Base-by-base conservation (phyloP, 2,888 invertebrate genomes). In the Griposia aprilina region DNA sequence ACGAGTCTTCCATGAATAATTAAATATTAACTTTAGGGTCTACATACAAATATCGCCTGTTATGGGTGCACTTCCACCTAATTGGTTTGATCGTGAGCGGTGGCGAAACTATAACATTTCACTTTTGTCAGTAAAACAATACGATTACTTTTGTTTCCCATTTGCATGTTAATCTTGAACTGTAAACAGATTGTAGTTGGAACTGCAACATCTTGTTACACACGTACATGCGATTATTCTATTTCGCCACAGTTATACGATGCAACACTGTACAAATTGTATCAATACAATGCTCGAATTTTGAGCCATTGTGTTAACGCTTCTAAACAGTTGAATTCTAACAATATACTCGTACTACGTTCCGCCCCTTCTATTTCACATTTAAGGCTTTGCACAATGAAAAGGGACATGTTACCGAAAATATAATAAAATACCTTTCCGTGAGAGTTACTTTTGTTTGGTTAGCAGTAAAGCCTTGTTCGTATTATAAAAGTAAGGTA, bases 1-100 rank as follows among this genome's bases (percentile, higher is more conserved):
- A 80, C 52, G 73, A 76, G 77, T 74, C 78, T 86, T 85, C 80
- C 65, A 76, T 60, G 77, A 87, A 80, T 82, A 82, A 88, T 89
- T 87, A 85, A 90, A 88, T 87, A 83, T 83, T 78, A 83, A 88
- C 77, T 87, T 81, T 74, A 81, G 67, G 72, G 83, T 80, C 57
- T 72, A 65, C 70, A 72, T 71, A 85, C 80, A 81, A 82, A 84
- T 81, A 87, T 84, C 62, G 80, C 30, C 76, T 74, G 67, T 86
- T 57, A 48, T 78, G 66, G 70, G 63, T 65, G 71, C 74, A 83
- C 78, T 86, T 80, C 68, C 45, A 48, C 60, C 60, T 72, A 84
- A 86, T 81, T 82, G 74, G 45, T 76, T 70, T 36, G 74, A 62
- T 50, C 50, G 70, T 59, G 66, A 67, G 59, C 48, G 26, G 20